Percentiles rank a stretch among this genome's conserved stretches.
Conservation (phyloP, 2,888 invertebrate species). For the Sympetrum striolatum region DNA sequence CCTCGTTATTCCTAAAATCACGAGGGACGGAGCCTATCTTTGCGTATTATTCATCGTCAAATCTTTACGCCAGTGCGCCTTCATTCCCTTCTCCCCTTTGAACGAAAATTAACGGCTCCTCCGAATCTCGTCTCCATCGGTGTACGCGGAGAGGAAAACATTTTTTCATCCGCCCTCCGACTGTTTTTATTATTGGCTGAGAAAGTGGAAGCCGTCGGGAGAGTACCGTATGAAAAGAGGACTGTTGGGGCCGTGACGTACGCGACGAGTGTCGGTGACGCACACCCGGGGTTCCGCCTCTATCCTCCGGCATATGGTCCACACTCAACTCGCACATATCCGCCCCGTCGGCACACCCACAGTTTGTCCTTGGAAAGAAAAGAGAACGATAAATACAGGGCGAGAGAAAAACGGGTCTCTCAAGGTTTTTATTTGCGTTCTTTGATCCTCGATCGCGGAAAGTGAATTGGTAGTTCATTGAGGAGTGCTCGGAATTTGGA, state of each 20-base stretch:
- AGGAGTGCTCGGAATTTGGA: no score
- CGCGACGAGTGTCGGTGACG: not conserved
- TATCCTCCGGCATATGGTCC: not conserved
- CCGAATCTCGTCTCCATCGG: not conserved
- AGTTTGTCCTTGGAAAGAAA: not conserved
- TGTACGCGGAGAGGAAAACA: not conserved
- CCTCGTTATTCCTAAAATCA: no score
- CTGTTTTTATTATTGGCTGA: not conserved
- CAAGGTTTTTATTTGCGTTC: no score
- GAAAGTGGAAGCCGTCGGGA: not conserved
- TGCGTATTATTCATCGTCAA: no score
- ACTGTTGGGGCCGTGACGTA: not conserved
- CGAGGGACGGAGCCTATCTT: no score
- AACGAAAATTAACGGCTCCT: conserved; percentile 26
- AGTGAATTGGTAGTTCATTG: no score
- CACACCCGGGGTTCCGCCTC: not conserved
- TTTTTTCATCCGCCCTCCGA: not conserved
- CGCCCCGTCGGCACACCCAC: not conserved
- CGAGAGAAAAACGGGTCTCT: no score
- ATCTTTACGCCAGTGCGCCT: no score
- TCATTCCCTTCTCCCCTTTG: not conserved
- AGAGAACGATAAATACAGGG: no score
- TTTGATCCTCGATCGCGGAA: no score
- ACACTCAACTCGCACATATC: not conserved
- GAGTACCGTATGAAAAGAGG: not conserved